Evolutionary conservation across 2,888 invertebrate genomes (phyloP).

Genomic region (Lampropteryx suffumata): DNA sequence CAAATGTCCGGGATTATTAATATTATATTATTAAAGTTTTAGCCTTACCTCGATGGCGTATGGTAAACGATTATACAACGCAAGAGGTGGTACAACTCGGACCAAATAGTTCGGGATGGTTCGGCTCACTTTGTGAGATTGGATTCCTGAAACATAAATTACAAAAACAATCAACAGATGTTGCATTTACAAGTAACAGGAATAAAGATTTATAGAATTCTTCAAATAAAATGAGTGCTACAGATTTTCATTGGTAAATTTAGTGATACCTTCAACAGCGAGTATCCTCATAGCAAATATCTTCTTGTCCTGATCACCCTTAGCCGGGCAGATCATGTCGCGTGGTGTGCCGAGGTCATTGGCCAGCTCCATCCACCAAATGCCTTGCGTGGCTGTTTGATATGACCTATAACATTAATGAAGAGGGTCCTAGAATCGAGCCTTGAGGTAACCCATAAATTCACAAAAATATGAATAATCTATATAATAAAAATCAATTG

Average conservation of each 20-base stretch:
- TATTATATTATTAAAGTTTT: no score
- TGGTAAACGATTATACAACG: constrained; percentile 89
- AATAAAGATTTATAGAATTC: no score
- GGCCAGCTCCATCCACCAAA: constrained; percentile 92
- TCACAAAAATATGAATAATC: neutral
- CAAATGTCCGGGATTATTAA: no score
- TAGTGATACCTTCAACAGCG: constrained; percentile 71
- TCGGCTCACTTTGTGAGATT: constrained; percentile 65
- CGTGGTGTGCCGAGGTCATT: constrained; percentile 85
- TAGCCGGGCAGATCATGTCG: constrained; percentile 86
- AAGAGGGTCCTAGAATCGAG: neutral
- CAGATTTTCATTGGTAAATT: no score
- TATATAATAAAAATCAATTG: no score
- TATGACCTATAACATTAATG: constrained; percentile 77
- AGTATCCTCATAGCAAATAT: constrained; percentile 87
- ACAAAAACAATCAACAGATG: neutral
- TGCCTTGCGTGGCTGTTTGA: constrained; percentile 86
- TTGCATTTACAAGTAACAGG: no score
- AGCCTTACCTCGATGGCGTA: constrained; percentile 76
- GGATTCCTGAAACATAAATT: constrained; percentile 53
- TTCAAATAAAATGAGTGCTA: no score
- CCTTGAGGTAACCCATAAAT: constrained; percentile 19
- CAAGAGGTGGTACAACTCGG: constrained; percentile 87
- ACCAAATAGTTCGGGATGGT: constrained; percentile 88
- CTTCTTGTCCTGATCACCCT: constrained; percentile 81